Conservation (phyloP, 2,888 invertebrate species). For the Noctua janthina region DNA sequence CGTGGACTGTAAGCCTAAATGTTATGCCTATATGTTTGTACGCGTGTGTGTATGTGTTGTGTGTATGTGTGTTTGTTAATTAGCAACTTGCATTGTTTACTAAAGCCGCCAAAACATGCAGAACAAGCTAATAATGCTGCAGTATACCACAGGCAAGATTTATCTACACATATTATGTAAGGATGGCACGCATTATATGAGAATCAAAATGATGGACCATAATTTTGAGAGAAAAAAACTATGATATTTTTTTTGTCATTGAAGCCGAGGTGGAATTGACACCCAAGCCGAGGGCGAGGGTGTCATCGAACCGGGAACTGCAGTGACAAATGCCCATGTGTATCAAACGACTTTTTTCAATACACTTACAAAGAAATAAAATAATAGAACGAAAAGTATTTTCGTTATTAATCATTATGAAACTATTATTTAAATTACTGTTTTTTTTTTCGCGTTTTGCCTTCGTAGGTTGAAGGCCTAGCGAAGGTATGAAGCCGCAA, state of each 20-base stretch:
- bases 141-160: slow-evolving; percentile 21
- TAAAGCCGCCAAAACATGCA: background rate
- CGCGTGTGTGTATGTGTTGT: too few relatives aligned
- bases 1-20: background rate
- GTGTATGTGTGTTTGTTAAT: background rate
- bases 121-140: slow-evolving; percentile 9
- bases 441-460: too few relatives aligned
- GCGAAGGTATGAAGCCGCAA: too few relatives aligned
- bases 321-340: background rate
- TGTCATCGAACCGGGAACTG: background rate
- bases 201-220: background rate
- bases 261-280: background rate
- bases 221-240: background rate
- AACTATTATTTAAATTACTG: too few relatives aligned
- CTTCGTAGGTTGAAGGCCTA: too few relatives aligned
- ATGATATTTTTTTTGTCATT: background rate
- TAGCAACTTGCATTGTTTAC: slow-evolving; percentile 5
- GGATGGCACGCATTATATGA: slow-evolving; percentile 13
- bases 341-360: background rate
- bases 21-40: background rate
- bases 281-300: background rate
- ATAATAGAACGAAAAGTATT: background rate
- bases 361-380: background rate
- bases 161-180: slow-evolving; percentile 3
- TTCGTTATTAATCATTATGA: too few relatives aligned